Base-by-base conservation (phyloP, 2,797 vertebrate genomes). In the Aratinga solstitialis region DNA sequence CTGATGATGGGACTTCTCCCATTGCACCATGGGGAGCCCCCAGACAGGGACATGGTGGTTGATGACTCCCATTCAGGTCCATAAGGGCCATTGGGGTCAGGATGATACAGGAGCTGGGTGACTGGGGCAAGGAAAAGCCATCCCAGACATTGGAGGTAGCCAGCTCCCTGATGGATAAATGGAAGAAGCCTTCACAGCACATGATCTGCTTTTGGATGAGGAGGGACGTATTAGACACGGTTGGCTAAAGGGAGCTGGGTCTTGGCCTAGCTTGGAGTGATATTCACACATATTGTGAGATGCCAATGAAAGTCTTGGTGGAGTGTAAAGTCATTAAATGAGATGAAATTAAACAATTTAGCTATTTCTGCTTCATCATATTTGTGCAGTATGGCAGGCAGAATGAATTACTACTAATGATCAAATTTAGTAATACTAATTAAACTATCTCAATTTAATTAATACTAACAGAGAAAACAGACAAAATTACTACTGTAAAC, bases 391-490 rank as follows among this genome's bases (percentile, higher is more conserved):
- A 96, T 95, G 95, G 90, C 94, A 97, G 95, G 97, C 94, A 96
- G 97, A 97, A 94, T 96, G 96, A 97, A 96, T 98, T 95, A 95
- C 96, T 94, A 94, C 95, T 97, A 97, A 97, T 96, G 95, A 97
- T 96, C 96, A 91, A 96, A 97, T 97, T 96, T 94, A 96, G 95
- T 93, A 97, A 90, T 96, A 95, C 93, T 97, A 96, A 98, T 97
- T 97, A 97, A 97, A 97, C 94, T 89, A 96, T 96, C 95, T 97
- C 96, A 95, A 95, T 96, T 95, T 98, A 97, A 97, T 97, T 97
- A 97, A 97, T 95, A 95, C 36, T 89, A 95, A 96, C 95, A 96
- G 69, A 96, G 96, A 95, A 97, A 98, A 97, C 90, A 97, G 93
- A 95, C 84, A 90, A 96, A 97, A 97, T 97, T 97, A 91, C 97